phyloP scores from a whole-genome alignment of 2,888 invertebrate species.

The Macrosiphum euphorbiae region DNA sequence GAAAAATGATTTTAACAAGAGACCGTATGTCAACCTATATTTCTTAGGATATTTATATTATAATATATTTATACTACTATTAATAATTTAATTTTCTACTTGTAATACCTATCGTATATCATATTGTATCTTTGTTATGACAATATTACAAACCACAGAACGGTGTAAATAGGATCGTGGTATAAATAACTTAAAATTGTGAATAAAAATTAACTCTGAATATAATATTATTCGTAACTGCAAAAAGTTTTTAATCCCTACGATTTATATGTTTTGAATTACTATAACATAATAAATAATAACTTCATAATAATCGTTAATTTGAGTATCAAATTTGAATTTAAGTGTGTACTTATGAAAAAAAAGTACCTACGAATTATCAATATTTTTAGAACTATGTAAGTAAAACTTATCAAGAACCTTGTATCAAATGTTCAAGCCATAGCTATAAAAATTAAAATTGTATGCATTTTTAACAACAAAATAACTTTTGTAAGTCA shows the following conservation, averaged over 20 bases:
- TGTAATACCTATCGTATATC: background rate
- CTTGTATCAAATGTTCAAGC: background rate
- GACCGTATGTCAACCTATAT: background rate
- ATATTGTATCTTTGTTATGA: background rate
- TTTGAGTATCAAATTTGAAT: background rate
- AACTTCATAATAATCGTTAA: background rate
- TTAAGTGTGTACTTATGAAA: background rate
- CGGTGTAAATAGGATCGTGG: background rate
- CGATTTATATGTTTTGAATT: background rate
- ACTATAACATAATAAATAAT: background rate
- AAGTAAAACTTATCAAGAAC: background rate
- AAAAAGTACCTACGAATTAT: background rate
- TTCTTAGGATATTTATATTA: background rate
- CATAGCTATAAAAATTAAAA: too few species aligned
- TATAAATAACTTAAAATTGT: background rate
- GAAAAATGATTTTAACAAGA: background rate
- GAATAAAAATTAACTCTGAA: background rate
- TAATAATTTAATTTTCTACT: background rate
- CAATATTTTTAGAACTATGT: background rate
- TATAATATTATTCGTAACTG: background rate
- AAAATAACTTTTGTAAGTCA: too few species aligned
- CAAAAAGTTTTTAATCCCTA: background rate
- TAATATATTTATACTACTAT: background rate
- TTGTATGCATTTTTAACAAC: too few species aligned
- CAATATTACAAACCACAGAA: background rate